Evolutionary conservation across 2,888 invertebrate species (phyloP).

Genomic region (Noctua fimbriata): DNA sequence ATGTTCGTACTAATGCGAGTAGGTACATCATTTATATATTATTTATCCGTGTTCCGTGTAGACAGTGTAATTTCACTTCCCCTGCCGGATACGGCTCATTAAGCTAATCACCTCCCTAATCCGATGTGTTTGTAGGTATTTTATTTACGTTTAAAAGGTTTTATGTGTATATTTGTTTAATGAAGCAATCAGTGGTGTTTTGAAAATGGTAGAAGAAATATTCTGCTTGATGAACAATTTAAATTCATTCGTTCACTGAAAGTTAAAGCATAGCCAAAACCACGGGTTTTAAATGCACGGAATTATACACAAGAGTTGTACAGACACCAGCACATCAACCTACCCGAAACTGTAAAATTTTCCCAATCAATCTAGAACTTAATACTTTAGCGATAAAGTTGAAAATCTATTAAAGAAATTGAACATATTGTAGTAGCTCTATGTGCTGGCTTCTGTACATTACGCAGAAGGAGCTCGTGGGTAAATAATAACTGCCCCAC

Average conservation of each 20-base stretch:
- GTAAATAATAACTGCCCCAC: no score
- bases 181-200: slow-evolving; percentile 7
- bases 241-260: neutral
- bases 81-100: slow-evolving; percentile 49
- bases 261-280: no score
- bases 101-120: slow-evolving; percentile 51
- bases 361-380: no score
- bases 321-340: no score
- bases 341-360: no score
- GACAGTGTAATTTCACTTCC: slow-evolving; percentile 36
- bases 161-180: slow-evolving; percentile 11
- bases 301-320: neutral
- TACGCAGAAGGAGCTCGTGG: no score
- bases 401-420: no score
- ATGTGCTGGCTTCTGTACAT: no score
- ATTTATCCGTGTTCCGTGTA: slow-evolving; percentile 11
- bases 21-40: slow-evolving; percentile 14
- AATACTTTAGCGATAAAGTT: no score
- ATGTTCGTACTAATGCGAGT: neutral
- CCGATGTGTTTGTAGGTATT: slow-evolving; percentile 29
- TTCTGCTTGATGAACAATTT: neutral
- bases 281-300: neutral
- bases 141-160: slow-evolving; percentile 24
- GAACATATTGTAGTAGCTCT: no score
- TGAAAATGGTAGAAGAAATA: neutral